Evolutionary conservation across 1,140 invertebrate species (phyloP).

Genomic region (Phymorhynchus buccinoides): DNA sequence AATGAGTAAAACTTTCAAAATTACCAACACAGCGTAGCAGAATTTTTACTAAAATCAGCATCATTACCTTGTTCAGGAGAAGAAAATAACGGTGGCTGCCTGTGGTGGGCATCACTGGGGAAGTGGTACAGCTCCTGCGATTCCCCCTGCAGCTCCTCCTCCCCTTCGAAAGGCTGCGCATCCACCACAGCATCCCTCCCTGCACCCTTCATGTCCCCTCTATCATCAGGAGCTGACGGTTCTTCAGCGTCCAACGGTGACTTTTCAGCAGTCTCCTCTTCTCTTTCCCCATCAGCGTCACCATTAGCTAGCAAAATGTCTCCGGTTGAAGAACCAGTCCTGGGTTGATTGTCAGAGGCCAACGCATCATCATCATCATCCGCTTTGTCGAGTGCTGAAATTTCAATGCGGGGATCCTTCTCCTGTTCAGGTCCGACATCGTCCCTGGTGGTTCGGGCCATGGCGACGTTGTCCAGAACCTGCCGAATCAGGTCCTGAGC

Average conservation of each 20-base stretch:
- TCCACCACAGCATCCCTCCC: background rate
- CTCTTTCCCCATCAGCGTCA: slow-evolving; percentile 2
- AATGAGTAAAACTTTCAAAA: background rate
- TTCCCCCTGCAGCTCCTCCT: slow-evolving; percentile 8
- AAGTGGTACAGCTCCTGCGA: background rate
- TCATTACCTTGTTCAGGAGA: slow-evolving; percentile 8
- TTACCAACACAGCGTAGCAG: background rate
- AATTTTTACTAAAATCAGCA: background rate
- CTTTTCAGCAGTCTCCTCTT: background rate
- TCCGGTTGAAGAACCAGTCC: background rate
- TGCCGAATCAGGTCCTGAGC: slow-evolving; percentile 44
- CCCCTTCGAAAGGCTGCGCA: background rate
- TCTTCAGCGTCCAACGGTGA: background rate
- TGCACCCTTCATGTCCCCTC: background rate
- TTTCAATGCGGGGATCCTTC: background rate
- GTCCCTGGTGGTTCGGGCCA: slow-evolving; percentile 24
- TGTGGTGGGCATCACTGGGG: background rate
- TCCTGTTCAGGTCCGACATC: background rate
- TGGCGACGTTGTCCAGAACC: slow-evolving; percentile 45
- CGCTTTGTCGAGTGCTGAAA: slow-evolving; percentile 16
- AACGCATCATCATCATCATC: background rate
- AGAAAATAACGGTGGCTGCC: background rate
- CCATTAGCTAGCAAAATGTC: background rate
- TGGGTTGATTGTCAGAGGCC: background rate
- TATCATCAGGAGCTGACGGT: background rate